Evolutionary conservation across 2,888 invertebrate species (phyloP).

Genomic region (Drosophila parthenogenetica): DNA sequence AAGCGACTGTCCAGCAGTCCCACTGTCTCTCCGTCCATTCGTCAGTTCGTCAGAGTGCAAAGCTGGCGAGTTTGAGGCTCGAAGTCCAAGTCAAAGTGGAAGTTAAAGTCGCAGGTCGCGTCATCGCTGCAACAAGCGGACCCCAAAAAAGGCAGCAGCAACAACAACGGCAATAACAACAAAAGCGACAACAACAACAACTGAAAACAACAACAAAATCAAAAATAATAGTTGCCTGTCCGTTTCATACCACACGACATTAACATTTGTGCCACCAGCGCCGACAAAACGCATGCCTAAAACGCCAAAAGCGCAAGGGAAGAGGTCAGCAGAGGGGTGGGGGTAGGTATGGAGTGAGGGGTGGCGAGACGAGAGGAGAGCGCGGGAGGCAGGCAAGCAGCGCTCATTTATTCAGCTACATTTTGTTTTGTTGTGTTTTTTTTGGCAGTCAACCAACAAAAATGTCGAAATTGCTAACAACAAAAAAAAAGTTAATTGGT

Average conservation of each 20-base stretch:
- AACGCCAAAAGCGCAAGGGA: slow-evolving; percentile 2
- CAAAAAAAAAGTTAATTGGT: slow-evolving; percentile 5
- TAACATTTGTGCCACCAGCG: slow-evolving; percentile 71
- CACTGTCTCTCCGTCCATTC: slow-evolving; percentile 1
- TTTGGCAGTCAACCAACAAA: slow-evolving; percentile 51
- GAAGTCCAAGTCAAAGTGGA: slow-evolving; percentile 29
- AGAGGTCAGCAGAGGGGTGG: neutral
- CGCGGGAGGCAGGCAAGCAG: slow-evolving; percentile 3
- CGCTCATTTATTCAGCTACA: slow-evolving; percentile 35
- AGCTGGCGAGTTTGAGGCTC: slow-evolving; percentile 10
- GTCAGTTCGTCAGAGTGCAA: slow-evolving; percentile 6
- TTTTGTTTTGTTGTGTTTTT: slow-evolving; percentile 20
- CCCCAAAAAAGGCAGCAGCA: slow-evolving; percentile 27
- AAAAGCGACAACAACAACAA: slow-evolving; percentile 11
- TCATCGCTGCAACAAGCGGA: slow-evolving; percentile 25
- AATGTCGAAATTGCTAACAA: slow-evolving; percentile 15
- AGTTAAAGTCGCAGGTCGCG: slow-evolving; percentile 42
- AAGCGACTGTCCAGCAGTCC: neutral
- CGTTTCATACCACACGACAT: slow-evolving; percentile 59
- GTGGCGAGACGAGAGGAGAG: neutral
- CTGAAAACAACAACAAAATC: slow-evolving; percentile 24
- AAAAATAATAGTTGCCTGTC: slow-evolving; percentile 46
- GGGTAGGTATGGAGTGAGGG: neutral
- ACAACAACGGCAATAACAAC: slow-evolving; percentile 5
- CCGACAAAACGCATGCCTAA: slow-evolving; percentile 44